A percentile compares a stretch with the other conserved stretches of the same genome.
Conservation (phyloP, 2,113 vertebrate genomes). For the Gymnobelideus leadbeateri region DNA sequence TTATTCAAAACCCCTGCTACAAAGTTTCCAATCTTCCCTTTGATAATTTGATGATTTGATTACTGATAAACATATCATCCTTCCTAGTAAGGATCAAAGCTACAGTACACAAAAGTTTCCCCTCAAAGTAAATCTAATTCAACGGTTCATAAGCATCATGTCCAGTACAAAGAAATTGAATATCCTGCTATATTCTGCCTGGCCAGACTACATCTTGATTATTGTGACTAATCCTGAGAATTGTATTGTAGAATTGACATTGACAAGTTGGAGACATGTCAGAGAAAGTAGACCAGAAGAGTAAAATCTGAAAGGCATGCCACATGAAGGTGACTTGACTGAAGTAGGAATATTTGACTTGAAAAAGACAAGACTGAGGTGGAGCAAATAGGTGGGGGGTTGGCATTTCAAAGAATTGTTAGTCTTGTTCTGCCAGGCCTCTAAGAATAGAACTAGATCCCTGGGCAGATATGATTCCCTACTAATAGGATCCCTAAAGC, state of each 20-base stretch:
- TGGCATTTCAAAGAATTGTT: neutral
- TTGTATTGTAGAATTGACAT: neutral
- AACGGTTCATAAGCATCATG: neutral
- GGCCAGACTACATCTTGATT: neutral
- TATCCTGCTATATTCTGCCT: neutral
- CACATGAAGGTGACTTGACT: neutral
- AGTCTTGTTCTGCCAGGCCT: neutral
- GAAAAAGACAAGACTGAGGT: neutral
- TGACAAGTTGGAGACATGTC: neutral
- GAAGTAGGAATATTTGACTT: neutral
- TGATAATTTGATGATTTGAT: neutral
- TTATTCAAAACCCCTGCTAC: neutral
- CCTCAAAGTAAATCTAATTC: neutral
- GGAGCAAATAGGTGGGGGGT: neutral
- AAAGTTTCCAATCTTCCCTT: conserved; percentile 8
- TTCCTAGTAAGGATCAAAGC: neutral
- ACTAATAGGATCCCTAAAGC: neutral
- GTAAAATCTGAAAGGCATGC: neutral
- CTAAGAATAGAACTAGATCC: neutral
- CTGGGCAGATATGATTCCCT: neutral
- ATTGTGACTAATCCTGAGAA: neutral
- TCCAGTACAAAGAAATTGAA: neutral
- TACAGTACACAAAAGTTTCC: neutral
- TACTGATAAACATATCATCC: neutral
- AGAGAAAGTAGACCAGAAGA: neutral